Evolutionary conservation across 2,888 invertebrate species (phyloP).

Genomic region (Drosophila mimetica): DNA sequence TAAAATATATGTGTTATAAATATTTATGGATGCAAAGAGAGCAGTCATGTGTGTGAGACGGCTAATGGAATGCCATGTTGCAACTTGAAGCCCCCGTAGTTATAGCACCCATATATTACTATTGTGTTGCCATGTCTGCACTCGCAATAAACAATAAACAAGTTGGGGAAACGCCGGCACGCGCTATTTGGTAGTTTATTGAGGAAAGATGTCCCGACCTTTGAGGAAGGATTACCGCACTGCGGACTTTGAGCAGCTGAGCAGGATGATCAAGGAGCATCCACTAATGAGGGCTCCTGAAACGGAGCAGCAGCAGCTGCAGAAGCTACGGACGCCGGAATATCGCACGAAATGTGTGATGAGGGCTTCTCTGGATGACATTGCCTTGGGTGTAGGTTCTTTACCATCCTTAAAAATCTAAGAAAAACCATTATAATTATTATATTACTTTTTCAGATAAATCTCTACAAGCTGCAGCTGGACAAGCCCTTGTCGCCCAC

Average conservation of each 20-base stretch:
- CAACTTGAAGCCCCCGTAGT: conserved; percentile 32
- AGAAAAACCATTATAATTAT: background rate
- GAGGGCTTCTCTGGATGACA: conserved; percentile 70
- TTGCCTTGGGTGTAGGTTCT: conserved; percentile 66
- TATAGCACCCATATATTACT: conserved; percentile 63
- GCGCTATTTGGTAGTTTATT: background rate
- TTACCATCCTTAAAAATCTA: background rate
- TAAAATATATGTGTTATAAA: conserved; percentile 54
- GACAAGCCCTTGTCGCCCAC: conserved; percentile 15
- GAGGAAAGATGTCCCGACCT: conserved; percentile 49
- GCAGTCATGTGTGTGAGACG: conserved; percentile 50
- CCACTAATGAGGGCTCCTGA: conserved; percentile 57
- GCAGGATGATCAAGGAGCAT: conserved; percentile 56
- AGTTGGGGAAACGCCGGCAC: conserved; percentile 7
- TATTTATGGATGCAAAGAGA: conserved; percentile 62
- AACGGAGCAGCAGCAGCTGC: conserved; percentile 44
- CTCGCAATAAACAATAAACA: conserved; percentile 13
- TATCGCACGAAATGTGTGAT: conserved; percentile 71
- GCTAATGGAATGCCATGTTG: conserved; percentile 37
- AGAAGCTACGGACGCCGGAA: conserved; percentile 62
- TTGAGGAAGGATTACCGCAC: conserved; percentile 63
- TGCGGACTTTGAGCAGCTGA: conserved; percentile 64
- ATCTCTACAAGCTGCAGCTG: conserved; percentile 62
- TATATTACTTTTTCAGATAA: conserved; percentile 42
- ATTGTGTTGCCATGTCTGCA: conserved; percentile 63